Percentiles rank a stretch among this genome's conserved stretches.
Evolutionary conservation across 30 jellyfish, hydroid and myxozoan species (phyloP).

Genomic region (Calvadosia cruxmelitensis): DNA sequence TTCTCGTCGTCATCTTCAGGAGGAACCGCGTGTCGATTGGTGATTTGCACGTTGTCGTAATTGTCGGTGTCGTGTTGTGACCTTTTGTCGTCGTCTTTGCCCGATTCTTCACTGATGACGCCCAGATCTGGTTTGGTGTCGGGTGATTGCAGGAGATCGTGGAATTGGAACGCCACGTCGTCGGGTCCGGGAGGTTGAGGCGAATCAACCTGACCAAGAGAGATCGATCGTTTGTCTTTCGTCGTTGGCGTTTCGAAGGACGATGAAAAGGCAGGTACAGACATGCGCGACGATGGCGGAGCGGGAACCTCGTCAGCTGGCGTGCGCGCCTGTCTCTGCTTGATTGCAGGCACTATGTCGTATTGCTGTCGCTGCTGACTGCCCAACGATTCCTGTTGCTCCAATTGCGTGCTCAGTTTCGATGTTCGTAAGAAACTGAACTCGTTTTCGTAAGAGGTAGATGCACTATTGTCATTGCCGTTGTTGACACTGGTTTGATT

Average conservation of each 20-base stretch:
- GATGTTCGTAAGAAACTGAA: not conserved
- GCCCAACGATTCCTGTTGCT: not conserved
- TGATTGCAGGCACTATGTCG: not conserved
- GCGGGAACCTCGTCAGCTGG: not conserved
- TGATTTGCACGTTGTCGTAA: constrained; percentile 22
- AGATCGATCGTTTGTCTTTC: not conserved
- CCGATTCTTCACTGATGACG: not conserved
- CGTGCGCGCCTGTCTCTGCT: not conserved
- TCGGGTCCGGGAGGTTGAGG: not conserved
- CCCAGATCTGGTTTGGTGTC: not conserved
- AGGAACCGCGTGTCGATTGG: constrained; percentile 9
- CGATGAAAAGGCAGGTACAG: not conserved
- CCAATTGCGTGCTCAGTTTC: not conserved
- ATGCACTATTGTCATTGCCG: not conserved
- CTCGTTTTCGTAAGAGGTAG: not conserved
- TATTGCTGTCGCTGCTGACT: not conserved
- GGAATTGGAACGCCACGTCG: not conserved
- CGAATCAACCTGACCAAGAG: not conserved
- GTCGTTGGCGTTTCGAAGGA: not conserved
- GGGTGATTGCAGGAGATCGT: not conserved
- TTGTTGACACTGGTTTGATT: no score
- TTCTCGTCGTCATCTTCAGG: constrained; percentile 1
- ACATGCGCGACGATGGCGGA: not conserved
- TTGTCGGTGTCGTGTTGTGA: no score
- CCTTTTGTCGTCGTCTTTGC: not conserved